phyloP scores from a whole-genome alignment of 2,113 vertebrate species.

The Zingel zingel region DNA sequence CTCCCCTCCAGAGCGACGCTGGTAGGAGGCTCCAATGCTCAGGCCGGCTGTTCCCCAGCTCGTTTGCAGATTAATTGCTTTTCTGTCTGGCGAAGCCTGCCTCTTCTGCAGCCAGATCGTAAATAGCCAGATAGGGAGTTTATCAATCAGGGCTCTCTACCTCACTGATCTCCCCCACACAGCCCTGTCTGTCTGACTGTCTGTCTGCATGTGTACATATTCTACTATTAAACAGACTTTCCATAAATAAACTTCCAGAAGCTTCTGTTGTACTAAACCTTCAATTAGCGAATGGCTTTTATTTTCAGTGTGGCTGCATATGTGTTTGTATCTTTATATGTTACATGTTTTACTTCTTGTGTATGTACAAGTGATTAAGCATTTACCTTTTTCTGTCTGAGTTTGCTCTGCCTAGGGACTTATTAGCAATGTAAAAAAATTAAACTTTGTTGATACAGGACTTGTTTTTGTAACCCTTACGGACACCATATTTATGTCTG shows the following conservation, averaged over 20 bases:
- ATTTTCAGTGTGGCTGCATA: constrained; percentile 6
- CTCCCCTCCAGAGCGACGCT: constrained; percentile 92
- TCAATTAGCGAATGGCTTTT: constrained; percentile 34
- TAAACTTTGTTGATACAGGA: constrained; percentile 54
- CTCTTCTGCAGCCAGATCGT: constrained; percentile 96
- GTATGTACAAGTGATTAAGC: constrained; percentile 4
- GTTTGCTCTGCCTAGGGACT: constrained; percentile 10
- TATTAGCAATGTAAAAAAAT: constrained; percentile 51
- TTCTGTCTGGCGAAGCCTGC: constrained; percentile 96
- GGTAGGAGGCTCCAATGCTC: constrained; percentile 94
- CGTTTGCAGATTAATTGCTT: constrained; percentile 99
- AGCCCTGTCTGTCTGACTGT: constrained; percentile 81
- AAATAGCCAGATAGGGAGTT: constrained; percentile 99
- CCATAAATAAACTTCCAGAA: constrained; percentile 78
- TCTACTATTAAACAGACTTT: constrained; percentile 71
- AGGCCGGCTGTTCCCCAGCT: constrained; percentile 96
- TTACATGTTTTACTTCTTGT: constrained; percentile 23
- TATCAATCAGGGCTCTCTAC: constrained; percentile 93
- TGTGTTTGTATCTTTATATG: constrained; percentile 11
- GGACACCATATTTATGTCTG: constrained; percentile 70
- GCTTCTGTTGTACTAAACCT: constrained; percentile 64
- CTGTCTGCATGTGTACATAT: constrained; percentile 65
- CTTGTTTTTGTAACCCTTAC: constrained; percentile 68
- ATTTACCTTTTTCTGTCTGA: neutral
- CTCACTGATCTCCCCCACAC: constrained; percentile 88